phyloP scores from a whole-genome alignment of 2,113 vertebrate genomes.

The Azemiops feae region DNA sequence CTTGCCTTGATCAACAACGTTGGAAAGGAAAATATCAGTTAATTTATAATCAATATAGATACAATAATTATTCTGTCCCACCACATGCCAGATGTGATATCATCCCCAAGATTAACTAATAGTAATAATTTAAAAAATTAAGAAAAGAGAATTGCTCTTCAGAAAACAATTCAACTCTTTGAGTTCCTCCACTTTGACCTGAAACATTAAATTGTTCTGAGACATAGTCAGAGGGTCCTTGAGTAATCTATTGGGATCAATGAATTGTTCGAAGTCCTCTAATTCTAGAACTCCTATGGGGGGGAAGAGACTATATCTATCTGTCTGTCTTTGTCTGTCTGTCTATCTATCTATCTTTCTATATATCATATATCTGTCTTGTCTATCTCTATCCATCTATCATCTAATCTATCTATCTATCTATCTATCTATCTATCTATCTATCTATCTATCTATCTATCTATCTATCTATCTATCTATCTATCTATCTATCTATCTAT shows the following conservation, averaged over 20 bases:
- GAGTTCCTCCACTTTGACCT: neutral
- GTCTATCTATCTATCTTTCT: too few species aligned
- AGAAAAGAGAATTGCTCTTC: neutral
- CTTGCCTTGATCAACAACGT: neutral
- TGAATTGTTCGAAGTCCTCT: neutral
- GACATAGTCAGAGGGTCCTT: neutral
- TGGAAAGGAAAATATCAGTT: neutral
- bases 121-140: neutral
- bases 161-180: neutral
- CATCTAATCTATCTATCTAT: too few species aligned
- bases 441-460: too few species aligned
- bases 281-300: neutral
- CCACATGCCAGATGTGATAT: neutral
- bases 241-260: neutral
- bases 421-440: too few species aligned
- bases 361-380: too few species aligned
- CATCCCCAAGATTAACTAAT: neutral
- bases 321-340: too few species aligned
- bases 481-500: too few species aligned
- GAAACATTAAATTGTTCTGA: neutral
- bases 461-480: too few species aligned
- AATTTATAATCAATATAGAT: neutral
- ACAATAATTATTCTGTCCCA: neutral
- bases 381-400: too few species aligned
- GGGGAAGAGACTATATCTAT: neutral